Evolutionary conservation across 1,140 invertebrate genomes (phyloP).

Genomic region (Drosophila mayri): DNA sequence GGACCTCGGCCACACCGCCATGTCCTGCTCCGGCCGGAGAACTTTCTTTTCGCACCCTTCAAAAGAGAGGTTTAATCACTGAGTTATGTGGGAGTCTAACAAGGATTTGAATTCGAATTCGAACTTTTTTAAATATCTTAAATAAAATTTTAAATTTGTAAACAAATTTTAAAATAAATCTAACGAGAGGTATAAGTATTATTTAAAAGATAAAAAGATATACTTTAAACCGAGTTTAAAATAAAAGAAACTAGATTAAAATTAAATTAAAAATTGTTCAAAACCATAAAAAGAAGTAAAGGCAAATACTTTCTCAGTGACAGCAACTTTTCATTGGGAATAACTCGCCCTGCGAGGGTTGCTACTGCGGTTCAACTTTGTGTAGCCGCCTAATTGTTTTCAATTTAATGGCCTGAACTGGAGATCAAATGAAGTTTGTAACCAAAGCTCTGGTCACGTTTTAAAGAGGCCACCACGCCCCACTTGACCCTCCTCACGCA

Average conservation of each 20-base stretch:
- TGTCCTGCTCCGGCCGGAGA: slow-evolving; percentile 39
- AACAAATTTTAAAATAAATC: not conserved
- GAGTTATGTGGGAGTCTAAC: not conserved
- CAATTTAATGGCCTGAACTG: slow-evolving; percentile 15
- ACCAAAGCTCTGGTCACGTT: slow-evolving; percentile 39
- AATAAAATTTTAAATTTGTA: not conserved
- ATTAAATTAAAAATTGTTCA: no score
- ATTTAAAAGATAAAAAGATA: not conserved
- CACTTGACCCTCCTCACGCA: slow-evolving; percentile 28
- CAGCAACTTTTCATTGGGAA: slow-evolving; percentile 74
- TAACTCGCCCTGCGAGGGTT: slow-evolving; percentile 41
- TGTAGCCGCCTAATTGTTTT: slow-evolving; percentile 62
- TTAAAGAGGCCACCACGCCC: slow-evolving; percentile 14
- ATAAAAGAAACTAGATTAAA: slow-evolving; percentile 35
- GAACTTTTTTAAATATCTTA: not conserved
- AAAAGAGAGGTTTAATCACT: not conserved
- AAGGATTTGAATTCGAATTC: not conserved
- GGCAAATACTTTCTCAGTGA: no score
- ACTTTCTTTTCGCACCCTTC: slow-evolving; percentile 16
- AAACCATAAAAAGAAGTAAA: no score
- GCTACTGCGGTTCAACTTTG: slow-evolving; percentile 18
- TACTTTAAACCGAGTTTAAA: no score
- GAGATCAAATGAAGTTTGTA: slow-evolving; percentile 67
- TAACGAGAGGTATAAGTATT: no score
- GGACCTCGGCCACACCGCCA: slow-evolving; percentile 14